Base-by-base conservation (phyloP, 2,113 vertebrate genomes). In the Phyllostomus discolor region DNA sequence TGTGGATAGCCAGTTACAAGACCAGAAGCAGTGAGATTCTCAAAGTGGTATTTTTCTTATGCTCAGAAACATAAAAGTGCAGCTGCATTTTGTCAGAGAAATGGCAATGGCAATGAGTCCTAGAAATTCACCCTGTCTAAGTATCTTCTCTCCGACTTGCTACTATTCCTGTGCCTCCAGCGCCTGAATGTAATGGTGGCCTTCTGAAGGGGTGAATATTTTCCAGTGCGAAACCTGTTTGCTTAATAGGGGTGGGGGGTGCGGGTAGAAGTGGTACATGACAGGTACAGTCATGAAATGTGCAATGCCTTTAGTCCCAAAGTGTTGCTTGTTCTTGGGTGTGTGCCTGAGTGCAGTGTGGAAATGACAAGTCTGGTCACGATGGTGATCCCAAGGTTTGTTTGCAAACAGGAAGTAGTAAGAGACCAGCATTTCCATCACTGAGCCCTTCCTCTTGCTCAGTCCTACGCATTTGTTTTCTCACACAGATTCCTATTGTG, bases 131-230 rank as follows among this genome's bases (percentile, higher is more conserved):
- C 75, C 78, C 48, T 81, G 43, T 46, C 66, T 15, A 48, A 75
- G 48, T n/a, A 48, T 79, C 54, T 82, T 73, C 67, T 82, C 78
- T 62, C 67, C 43, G 70, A 9, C 62, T 76, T 67, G 10, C 73
- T 93, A 83, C 84, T 94, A 31, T 66, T 91, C 43, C 75, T 91
- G 89, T 89, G 87, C 93, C 66, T 90, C 93, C 22, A 59, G 33
- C 67, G 26, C 69, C 76, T 91, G 62, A 1, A 43, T 69, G 67
- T 88, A 57, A 73, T 1, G 33, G 80, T 85, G 86, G 78, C 94
- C 93, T 96, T 95, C 50, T 48, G 50, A 89, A 67, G 54, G 76
- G 84, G 69, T 69, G 41, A 46, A 80, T 52, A 31, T 81, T 88
- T 90, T 92, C 31, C 52, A 94, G 0, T 52, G 69, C n/a, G 84